Evolutionary conservation across 1,140 invertebrate genomes (phyloP).

Genomic region (Papilio polyxenes): DNA sequence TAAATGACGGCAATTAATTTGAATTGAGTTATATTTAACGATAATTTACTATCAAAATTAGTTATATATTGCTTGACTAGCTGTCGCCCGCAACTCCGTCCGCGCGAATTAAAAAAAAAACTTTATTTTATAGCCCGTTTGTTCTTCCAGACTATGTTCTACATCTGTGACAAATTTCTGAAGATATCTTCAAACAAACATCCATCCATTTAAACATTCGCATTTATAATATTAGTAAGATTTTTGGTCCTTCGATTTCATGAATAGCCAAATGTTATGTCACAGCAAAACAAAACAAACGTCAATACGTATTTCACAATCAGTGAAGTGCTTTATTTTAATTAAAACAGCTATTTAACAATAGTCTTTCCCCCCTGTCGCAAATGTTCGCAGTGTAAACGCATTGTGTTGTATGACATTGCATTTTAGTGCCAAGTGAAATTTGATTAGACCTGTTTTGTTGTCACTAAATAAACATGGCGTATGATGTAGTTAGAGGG

Average conservation of each 20-base stretch:
- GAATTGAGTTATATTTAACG: too few relatives aligned
- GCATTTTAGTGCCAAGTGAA: slow-evolving; percentile 1
- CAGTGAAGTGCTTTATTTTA: slow-evolving; percentile 30
- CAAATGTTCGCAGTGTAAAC: slow-evolving; percentile 8
- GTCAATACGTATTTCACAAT: slow-evolving; percentile 2
- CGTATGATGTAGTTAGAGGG: background rate
- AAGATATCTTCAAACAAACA: too few relatives aligned
- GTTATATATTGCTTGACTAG: too few relatives aligned
- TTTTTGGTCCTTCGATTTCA: slow-evolving; percentile 3
- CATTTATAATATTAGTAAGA: background rate
- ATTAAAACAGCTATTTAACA: slow-evolving; percentile 33
- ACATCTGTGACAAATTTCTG: too few relatives aligned
- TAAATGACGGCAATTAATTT: too few relatives aligned
- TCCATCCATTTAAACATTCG: background rate
- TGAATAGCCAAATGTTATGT: background rate
- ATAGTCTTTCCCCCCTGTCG: slow-evolving; percentile 2
- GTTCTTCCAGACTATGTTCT: too few relatives aligned
- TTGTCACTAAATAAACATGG: background rate
- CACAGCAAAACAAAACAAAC: slow-evolving; percentile 15
- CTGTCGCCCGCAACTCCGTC: too few relatives aligned
- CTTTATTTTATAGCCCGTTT: too few relatives aligned
- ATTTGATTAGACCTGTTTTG: slow-evolving; percentile 22
- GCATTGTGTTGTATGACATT: slow-evolving; percentile 3
- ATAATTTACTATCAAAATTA: too few relatives aligned
- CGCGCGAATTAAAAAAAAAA: too few relatives aligned